Evolutionary conservation across 1,140 invertebrate species (phyloP).

Genomic region (Whitmania pigra): DNA sequence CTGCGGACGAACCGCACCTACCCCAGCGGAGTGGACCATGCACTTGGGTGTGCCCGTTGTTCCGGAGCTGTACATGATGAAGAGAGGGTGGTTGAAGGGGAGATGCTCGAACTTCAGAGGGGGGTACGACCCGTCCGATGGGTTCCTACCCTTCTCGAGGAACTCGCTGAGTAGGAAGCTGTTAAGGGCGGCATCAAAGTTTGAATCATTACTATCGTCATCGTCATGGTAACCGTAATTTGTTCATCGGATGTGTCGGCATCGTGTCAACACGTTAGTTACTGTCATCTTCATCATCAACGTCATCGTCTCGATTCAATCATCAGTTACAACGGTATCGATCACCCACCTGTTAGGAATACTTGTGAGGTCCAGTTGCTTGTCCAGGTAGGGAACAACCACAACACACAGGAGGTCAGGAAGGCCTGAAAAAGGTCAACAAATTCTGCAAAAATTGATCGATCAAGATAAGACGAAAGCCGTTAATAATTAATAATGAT

Average conservation of each 20-base stretch:
- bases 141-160: constrained; percentile 26
- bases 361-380: constrained; percentile 32
- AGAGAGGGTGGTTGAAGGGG: constrained; percentile 52
- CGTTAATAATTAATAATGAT: too few relatives aligned
- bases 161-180: constrained; percentile 38
- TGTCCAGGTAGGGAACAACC: constrained; percentile 42
- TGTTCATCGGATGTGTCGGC: too few relatives aligned
- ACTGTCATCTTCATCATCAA: too few relatives aligned
- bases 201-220: not conserved
- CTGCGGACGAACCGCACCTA: constrained; percentile 31
- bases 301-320: too few relatives aligned
- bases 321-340: too few relatives aligned
- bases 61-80: constrained; percentile 52
- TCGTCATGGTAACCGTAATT: not conserved
- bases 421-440: constrained; percentile 36
- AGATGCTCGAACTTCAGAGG: constrained; percentile 47
- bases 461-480: too few relatives aligned
- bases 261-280: too few relatives aligned
- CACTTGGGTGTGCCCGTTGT: constrained; percentile 54
- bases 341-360: constrained; percentile 37
- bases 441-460: constrained; percentile 3
- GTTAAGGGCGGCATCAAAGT: constrained; percentile 19
- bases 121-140: constrained; percentile 29
- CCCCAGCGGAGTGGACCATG: constrained; percentile 52
- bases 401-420: constrained; percentile 44